phyloP scores from a whole-genome alignment of 1,140 invertebrate species.

The Mamestra configurata region DNA sequence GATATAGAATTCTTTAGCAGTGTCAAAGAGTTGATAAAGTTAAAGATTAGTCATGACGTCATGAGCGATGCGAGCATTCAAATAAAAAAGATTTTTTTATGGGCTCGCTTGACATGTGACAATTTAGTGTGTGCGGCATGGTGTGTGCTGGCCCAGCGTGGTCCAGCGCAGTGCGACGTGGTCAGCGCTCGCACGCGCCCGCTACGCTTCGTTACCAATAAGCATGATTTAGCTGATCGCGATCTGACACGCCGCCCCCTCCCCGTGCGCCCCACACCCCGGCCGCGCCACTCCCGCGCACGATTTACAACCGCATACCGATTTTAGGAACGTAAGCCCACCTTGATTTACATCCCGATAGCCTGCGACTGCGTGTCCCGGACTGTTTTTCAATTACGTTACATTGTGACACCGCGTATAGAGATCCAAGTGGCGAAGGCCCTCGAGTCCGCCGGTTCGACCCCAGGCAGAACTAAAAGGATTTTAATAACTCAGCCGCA shows the following conservation, averaged over 20 bases:
- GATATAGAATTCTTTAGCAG: neutral
- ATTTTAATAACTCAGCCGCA: slow-evolving; percentile 67
- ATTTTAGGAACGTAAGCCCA: slow-evolving; percentile 53
- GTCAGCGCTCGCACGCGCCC: slow-evolving; percentile 62
- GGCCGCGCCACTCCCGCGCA: slow-evolving; percentile 36
- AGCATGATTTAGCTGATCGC: slow-evolving; percentile 73
- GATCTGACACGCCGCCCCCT: slow-evolving; percentile 58
- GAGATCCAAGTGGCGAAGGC: neutral
- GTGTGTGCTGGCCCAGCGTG: slow-evolving; percentile 18
- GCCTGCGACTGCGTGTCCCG: slow-evolving; percentile 28
- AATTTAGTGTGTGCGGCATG: neutral
- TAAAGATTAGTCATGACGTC: neutral
- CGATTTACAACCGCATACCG: slow-evolving; percentile 43
- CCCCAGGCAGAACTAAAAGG: slow-evolving; percentile 64
- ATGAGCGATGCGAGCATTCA: neutral
- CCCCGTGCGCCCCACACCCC: neutral
- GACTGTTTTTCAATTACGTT: slow-evolving; percentile 67
- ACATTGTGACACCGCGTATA: slow-evolving; percentile 64
- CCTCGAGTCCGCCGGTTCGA: slow-evolving; percentile 48
- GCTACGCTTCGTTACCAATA: slow-evolving; percentile 77
- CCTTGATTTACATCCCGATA: slow-evolving; percentile 54
- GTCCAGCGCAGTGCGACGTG: neutral
- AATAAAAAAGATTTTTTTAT: neutral
- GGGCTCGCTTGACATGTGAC: slow-evolving; percentile 5
- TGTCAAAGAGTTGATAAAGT: neutral